A percentile compares a stretch with the other conserved stretches of the same genome.
Conservation (phyloP, 37 sponge, comb jelly and placozoan species). For the Beroe forskalii region DNA sequence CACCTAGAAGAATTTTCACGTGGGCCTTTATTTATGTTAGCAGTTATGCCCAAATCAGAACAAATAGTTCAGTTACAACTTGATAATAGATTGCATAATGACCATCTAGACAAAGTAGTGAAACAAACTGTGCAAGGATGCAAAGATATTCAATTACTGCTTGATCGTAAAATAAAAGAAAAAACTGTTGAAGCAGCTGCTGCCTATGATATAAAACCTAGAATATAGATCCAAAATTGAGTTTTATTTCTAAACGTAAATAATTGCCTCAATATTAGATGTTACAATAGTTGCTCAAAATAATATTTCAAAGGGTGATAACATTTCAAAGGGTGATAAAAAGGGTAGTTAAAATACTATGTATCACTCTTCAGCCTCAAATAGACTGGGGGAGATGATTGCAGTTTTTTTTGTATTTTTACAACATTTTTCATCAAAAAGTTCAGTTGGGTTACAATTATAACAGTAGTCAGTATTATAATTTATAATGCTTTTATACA, state of each 20-base stretch:
- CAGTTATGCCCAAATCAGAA: constrained; percentile 83
- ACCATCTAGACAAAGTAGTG: constrained; percentile 79
- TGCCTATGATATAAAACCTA: constrained; percentile 62
- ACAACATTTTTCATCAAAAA: too few species aligned
- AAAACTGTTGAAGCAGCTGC: constrained; percentile 62
- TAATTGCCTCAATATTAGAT: too few species aligned
- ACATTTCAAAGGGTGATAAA: too few species aligned
- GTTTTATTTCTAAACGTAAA: not conserved
- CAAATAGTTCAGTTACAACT: constrained; percentile 84
- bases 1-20: constrained; percentile 81
- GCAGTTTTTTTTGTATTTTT: too few species aligned
- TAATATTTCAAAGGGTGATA: too few species aligned
- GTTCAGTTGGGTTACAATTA: too few species aligned
- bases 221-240: not conserved
- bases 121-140: constrained; percentile 76
- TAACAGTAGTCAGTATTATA: too few species aligned
- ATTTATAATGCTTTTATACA: too few species aligned
- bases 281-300: too few species aligned
- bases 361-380: too few species aligned
- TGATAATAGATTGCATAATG: constrained; percentile 79
- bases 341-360: too few species aligned
- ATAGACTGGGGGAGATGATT: too few species aligned
- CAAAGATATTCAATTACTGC: constrained; percentile 69
- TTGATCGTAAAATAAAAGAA: constrained; percentile 79
- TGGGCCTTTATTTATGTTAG: constrained; percentile 84